phyloP scores from a whole-genome alignment of 2,888 invertebrate genomes.

The Dyspetes luteomarginatus region DNA sequence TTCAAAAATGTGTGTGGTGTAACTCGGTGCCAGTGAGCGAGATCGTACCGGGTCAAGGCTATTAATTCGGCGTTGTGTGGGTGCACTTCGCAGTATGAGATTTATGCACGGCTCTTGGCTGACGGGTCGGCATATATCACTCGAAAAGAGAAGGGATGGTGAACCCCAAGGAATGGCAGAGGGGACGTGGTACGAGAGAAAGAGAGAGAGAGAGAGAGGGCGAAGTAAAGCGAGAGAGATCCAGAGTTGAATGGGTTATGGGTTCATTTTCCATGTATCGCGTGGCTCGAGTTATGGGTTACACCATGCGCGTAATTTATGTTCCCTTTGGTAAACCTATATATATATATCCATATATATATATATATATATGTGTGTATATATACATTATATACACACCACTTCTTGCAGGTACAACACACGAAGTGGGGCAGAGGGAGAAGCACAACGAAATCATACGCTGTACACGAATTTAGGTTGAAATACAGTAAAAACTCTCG shows the following conservation, averaged over 20 bases:
- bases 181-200: constrained; percentile 27
- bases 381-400: no score
- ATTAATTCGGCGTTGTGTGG: constrained; percentile 75
- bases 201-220: constrained; percentile 53
- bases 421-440: constrained; percentile 1
- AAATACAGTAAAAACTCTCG: constrained; percentile 26
- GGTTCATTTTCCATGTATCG: constrained; percentile 76
- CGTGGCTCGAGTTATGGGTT: constrained; percentile 75
- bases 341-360: no score
- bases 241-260: constrained; percentile 71
- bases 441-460: constrained; percentile 5
- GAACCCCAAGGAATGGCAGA: constrained; percentile 4
- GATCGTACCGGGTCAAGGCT: constrained; percentile 69
- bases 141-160: constrained; percentile 62
- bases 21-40: constrained; percentile 58
- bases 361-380: no score
- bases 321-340: constrained; percentile 57
- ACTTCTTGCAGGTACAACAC: constrained; percentile 31
- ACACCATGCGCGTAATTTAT: constrained; percentile 72
- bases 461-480: constrained; percentile 44
- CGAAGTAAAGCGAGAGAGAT: constrained; percentile 53
- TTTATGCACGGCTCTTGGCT: constrained; percentile 75
- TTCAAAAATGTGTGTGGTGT: constrained; percentile 39
- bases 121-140: constrained; percentile 76
- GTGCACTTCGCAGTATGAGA: constrained; percentile 74